Conservation (phyloP, 1,140 invertebrate genomes). For the Lanistes nyassanus region DNA sequence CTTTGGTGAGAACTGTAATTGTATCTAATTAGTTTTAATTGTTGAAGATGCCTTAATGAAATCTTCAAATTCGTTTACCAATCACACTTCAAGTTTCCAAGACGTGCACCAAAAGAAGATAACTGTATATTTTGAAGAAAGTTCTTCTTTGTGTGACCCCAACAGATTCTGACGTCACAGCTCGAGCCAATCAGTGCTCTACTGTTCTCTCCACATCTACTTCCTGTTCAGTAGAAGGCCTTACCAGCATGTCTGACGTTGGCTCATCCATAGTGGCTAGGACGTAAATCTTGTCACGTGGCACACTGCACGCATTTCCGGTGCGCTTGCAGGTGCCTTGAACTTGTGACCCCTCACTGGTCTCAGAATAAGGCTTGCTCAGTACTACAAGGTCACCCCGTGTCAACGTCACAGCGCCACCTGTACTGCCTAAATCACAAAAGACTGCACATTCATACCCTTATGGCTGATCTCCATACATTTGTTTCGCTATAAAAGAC, state of each 20-base stretch:
- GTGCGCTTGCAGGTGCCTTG: slow-evolving; percentile 37
- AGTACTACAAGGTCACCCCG: slow-evolving; percentile 43
- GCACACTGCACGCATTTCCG: slow-evolving; percentile 29
- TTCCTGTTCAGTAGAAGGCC: background rate
- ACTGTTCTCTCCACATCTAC: no score
- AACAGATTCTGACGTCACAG: no score
- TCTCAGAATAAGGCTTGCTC: slow-evolving; percentile 36
- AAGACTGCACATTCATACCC: no score
- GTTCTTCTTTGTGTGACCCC: background rate
- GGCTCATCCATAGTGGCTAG: slow-evolving; percentile 41
- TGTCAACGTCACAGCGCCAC: slow-evolving; percentile 20
- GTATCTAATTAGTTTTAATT: background rate
- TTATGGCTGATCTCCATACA: no score
- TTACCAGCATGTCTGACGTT: slow-evolving; percentile 44
- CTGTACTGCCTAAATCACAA: no score
- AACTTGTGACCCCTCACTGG: slow-evolving; percentile 32
- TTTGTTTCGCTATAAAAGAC: no score
- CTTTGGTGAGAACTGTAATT: background rate
- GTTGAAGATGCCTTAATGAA: no score
- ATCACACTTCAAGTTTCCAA: no score
- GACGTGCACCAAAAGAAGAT: no score
- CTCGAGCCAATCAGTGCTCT: no score
- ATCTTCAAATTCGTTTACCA: no score
- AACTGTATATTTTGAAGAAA: no score
- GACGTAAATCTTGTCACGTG: slow-evolving; percentile 44